Evolutionary conservation across 2,797 vertebrate genomes (phyloP), one percentile per base, ranked within the genome.

Genomic region (Chelonia mydas): DNA sequence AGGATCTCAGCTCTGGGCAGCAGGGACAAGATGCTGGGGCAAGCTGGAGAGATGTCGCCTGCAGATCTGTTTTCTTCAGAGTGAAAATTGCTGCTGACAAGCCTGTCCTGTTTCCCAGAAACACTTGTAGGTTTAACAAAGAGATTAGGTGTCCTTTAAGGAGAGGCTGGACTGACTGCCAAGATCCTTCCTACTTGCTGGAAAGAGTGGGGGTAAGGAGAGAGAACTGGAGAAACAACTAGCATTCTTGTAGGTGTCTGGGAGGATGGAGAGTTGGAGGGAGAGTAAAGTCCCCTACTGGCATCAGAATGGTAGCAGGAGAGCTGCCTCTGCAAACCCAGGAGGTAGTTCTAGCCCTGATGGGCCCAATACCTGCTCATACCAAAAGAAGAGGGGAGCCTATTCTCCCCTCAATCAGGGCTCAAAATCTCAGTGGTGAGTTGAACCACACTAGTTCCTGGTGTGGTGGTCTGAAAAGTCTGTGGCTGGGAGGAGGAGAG

Each of bases 31-130:
- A 65, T 16, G 31, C 59, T 28, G 50, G 84, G 59, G 59, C 90
- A 92, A 59, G 83, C 1, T 27, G 31, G 47, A 88, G 85, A 92
- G 41, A 45, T 54, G 19, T 81, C 59, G 84, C 87, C 45, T 84
- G 59, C 80, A 37, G 54, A 87, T 84, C 91, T 45, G 33, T 9
- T 50, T 28, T 72, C 51, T 23, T 84, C 45, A 55, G 59, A n/a
- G n/a, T 91, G 54, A 89, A 88, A 89, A 93, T 33, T 90, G 78
- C 55, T 83, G 68, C 81, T 91, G 68, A 13, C 5, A 86, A 93
- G 65, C 80, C 54, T 37, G 55, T 81, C 94, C 87, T 90, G 45
- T 89, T 86, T 76, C 49, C 37, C 78, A 88, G 45, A 90, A 90
- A 81, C 88, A 92, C 49, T 6, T 90, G 68, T 68, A 89, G 83